Conservation (phyloP, 2,113 vertebrate genomes). For the Otocyon megalotis region DNA sequence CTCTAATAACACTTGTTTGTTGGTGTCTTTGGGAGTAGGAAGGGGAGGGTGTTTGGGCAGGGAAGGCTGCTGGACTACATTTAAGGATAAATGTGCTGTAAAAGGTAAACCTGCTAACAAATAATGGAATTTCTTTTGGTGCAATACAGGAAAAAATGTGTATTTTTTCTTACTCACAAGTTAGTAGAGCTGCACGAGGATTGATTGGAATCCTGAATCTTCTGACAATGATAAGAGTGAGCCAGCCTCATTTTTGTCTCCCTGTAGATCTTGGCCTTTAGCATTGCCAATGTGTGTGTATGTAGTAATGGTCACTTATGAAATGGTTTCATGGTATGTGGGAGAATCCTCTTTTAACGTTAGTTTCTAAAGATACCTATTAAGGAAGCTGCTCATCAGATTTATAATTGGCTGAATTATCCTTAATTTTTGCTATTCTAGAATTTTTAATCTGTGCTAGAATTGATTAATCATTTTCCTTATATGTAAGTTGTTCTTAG, state of each 20-base stretch:
- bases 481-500: not conserved
- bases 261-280: not conserved
- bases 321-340: not conserved
- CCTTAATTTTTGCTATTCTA: slow-evolving; percentile 11
- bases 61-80: not conserved
- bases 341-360: not conserved
- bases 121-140: not conserved
- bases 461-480: not conserved
- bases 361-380: not conserved
- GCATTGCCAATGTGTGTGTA: not conserved
- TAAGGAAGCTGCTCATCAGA: not conserved
- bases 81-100: not conserved
- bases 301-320: not conserved
- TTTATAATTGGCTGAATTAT: not conserved
- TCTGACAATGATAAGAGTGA: not conserved
- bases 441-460: not conserved
- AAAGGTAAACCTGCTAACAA: not conserved
- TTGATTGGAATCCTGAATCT: not conserved
- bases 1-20: not conserved
- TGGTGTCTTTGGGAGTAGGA: not conserved
- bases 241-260: not conserved
- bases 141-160: not conserved
- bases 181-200: not conserved
- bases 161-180: not conserved
- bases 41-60: not conserved